Evolutionary conservation across 2,888 invertebrate species (phyloP), one percentile per base, ranked within the genome.

Genomic region (Agrotis ipsilon): DNA sequence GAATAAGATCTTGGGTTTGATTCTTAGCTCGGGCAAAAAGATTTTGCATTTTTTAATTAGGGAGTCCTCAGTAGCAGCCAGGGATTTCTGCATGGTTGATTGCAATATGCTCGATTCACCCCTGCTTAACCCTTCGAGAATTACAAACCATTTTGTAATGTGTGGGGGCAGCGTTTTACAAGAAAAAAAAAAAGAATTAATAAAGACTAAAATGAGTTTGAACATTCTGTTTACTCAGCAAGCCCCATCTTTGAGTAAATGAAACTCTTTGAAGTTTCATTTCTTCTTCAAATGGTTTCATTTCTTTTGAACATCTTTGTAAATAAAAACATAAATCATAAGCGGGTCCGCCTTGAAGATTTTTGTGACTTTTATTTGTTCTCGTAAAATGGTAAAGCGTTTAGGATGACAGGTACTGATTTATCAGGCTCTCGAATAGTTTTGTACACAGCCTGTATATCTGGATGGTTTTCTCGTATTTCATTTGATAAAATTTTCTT

Each of bases 341-440:
- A 55, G 57, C 58, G 39, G 46, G 51, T 59, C 19, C 24, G 54
- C 32, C 69, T 65, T 75, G 48, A 70, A 70, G 62, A 78, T 69
- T 76, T 69, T 78, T 51, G 68, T 75, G 69, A 68, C 75, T 52
- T 76, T 79, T 69, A 80, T 75, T 69, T 75, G 76, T 75, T 80
- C 64, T 64, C 52, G 54, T 69, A 62, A 68, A 75, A 64, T 69
- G 59, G 64, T 74, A 58, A 65, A 69, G 43, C 49, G 59, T 80
- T 80, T 63, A 66, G n/a, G 43, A 45, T 70, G 76, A 55, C 61
- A 65, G 52, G 64, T 65, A 24, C 19, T 65, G 68, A 68, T 78
- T 75, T 75, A 69, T 69, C 45, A 27, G 63, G 51, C 21, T 27
- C 21, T 24, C 13, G 7, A 52, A 61, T 52, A 52, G 72, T 72